Conservation (phyloP, 2,888 invertebrate species). For the Drosophila neutralis region DNA sequence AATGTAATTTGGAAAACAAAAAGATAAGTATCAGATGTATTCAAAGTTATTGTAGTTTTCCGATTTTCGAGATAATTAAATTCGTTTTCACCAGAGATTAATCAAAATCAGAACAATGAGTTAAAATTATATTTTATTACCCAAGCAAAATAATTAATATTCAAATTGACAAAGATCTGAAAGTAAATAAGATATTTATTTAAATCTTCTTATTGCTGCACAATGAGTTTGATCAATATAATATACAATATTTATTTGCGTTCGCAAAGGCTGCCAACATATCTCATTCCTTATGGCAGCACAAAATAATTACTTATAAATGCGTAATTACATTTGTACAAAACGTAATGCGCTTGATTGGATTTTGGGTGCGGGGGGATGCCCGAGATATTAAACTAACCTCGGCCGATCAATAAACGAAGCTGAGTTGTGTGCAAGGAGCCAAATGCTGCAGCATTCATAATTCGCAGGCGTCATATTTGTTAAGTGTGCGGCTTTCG, state of each 20-base stretch:
- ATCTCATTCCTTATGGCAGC: constrained; percentile 13
- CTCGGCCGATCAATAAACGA: constrained; percentile 39
- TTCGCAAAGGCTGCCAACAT: neutral
- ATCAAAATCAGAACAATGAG: neutral
- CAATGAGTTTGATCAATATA: neutral
- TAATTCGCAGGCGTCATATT: constrained; percentile 73
- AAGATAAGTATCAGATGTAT: neutral
- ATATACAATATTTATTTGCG: neutral
- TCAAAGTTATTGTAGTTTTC: neutral
- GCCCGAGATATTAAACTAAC: constrained; percentile 22
- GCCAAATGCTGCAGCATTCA: constrained; percentile 29
- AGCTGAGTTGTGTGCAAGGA: constrained; percentile 7
- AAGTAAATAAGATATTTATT: neutral
- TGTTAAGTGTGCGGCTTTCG: constrained; percentile 67
- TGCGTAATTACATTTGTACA: constrained; percentile 34
- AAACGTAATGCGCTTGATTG: constrained; percentile 35
- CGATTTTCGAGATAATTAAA: neutral
- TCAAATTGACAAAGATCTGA: neutral
- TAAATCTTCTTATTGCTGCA: neutral
- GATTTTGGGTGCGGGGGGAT: constrained; percentile 23
- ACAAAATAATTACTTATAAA: constrained; percentile 34
- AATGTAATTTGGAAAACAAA: neutral
- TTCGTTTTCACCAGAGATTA: neutral
- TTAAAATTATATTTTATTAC: neutral
- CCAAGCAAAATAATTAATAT: neutral